These are phyloP conservation scores for Cataglyphis altisquamis DNA, from an alignment of 2,888 invertebrate species.

Conservation along the genomic window DNA sequence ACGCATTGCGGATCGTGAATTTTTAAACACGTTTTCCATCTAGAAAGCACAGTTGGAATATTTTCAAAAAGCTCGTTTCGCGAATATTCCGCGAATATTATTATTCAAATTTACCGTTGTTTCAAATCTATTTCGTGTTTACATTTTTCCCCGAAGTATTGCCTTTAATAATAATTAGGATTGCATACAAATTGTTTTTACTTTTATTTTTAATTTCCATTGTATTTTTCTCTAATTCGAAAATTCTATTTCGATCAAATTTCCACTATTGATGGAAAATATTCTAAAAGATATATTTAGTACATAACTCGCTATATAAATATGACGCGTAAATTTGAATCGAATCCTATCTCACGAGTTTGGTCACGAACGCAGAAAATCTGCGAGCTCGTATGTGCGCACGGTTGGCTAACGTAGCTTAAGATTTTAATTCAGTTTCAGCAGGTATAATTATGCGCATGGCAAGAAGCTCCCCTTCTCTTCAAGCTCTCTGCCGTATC, in stretches of 20 bases:
- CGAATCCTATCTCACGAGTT: slow-evolving; percentile 12
- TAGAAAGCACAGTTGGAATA: slow-evolving; percentile 28
- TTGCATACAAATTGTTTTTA: not conserved
- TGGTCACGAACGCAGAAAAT: slow-evolving; percentile 32
- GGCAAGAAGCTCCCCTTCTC: slow-evolving; percentile 56
- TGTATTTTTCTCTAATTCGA: not conserved
- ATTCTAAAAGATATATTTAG: not conserved
- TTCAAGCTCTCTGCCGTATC: slow-evolving; percentile 44
- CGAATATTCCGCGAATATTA: not conserved
- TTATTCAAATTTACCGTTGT: not conserved
- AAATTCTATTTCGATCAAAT: not conserved
- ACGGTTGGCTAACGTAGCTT: slow-evolving; percentile 65
- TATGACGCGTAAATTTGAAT: slow-evolving; percentile 26
- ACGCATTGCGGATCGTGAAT: slow-evolving; percentile 68
- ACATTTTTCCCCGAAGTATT: not conserved
- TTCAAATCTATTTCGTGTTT: not conserved
- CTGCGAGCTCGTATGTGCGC: slow-evolving; percentile 55
- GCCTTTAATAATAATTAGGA: not conserved
- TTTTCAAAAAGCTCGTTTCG: not conserved
- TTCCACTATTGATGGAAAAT: not conserved
- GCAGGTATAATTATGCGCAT: slow-evolving; percentile 69
- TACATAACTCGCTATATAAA: not conserved
- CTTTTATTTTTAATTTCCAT: not conserved
- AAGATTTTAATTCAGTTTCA: slow-evolving; percentile 74
- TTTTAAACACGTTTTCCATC: slow-evolving; percentile 61